These are phyloP conservation scores for Archivesica marissinica DNA, from an alignment of 1,140 invertebrate species.

Conservation along the genomic window DNA sequence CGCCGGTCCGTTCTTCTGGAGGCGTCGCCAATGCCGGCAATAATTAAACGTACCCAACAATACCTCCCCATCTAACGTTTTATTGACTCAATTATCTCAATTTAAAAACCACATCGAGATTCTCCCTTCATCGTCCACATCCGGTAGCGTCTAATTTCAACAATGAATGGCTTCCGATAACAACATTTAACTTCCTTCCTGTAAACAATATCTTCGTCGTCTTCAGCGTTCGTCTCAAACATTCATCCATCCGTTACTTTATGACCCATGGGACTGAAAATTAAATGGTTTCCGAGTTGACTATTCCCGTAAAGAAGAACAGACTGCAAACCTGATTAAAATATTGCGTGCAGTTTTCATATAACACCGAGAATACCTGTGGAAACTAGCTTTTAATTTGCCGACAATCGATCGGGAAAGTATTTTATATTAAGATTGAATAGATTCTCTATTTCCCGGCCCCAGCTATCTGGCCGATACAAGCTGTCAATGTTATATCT, in stretches of 20 bases:
- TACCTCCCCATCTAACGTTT: too few relatives aligned
- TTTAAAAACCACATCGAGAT: background rate
- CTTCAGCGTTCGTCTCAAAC: background rate
- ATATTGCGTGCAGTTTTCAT: conserved; percentile 44
- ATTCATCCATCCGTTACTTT: conserved; percentile 45
- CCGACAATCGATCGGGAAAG: conserved; percentile 40
- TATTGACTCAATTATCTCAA: too few relatives aligned
- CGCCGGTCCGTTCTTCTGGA: too few relatives aligned
- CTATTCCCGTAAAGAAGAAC: conserved; percentile 29
- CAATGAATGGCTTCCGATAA: conserved; percentile 58
- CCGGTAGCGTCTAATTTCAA: conserved; percentile 47
- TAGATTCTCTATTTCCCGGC: conserved; percentile 27
- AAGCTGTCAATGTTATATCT: background rate
- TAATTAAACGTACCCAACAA: too few relatives aligned
- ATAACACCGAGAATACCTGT: background rate
- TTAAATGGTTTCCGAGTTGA: conserved; percentile 54
- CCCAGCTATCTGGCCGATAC: conserved; percentile 28
- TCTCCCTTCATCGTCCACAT: conserved; percentile 8
- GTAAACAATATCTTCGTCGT: conserved; percentile 3
- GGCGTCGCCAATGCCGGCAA: too few relatives aligned
- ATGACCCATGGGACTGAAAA: conserved; percentile 55
- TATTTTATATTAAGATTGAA: conserved; percentile 55
- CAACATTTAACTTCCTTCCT: conserved; percentile 52
- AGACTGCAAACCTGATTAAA: conserved; percentile 45
- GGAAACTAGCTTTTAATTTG: conserved; percentile 54